A percentile compares a stretch with the other conserved stretches of the same genome.
These are phyloP conservation scores for Drosophila leontia DNA, from an alignment of 1,140 invertebrate species.

Conservation along the genomic window DNA sequence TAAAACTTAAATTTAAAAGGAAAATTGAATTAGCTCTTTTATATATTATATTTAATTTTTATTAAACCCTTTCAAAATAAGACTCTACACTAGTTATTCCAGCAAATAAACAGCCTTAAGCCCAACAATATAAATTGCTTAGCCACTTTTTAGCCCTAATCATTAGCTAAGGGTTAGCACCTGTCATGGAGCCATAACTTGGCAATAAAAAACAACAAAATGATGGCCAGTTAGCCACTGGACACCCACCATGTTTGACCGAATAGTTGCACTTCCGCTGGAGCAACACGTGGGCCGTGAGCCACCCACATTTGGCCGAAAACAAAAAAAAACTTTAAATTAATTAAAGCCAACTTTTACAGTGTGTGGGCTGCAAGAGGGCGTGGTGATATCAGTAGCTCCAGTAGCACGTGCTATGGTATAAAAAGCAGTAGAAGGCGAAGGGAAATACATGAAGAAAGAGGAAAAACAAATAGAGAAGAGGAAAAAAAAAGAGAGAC, in stretches of 20 bases:
- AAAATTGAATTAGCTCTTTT: neutral
- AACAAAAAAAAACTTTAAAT: conserved; percentile 12
- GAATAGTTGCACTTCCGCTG: conserved; percentile 31
- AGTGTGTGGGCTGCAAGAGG: conserved; percentile 10
- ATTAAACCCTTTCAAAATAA: neutral
- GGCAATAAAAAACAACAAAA: neutral
- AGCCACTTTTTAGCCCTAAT: neutral
- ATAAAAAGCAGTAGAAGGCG: neutral
- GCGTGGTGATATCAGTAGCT: conserved; percentile 3
- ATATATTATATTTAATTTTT: neutral
- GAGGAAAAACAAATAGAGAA: neutral
- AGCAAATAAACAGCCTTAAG: neutral
- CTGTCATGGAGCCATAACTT: neutral
- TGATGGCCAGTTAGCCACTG: neutral
- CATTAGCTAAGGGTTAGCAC: neutral
- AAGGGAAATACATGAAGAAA: conserved; percentile 4
- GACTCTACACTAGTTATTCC: neutral
- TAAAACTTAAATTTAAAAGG: no score
- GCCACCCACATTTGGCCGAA: conserved; percentile 20
- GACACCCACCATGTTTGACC: conserved; percentile 33
- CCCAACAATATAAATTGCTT: neutral
- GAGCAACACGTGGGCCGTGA: conserved; percentile 25
- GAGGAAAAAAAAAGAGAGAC: neutral
- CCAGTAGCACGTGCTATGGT: conserved; percentile 31
- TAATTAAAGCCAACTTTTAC: conserved; percentile 11